Evolutionary conservation across 2,113 vertebrate genomes (phyloP), one percentile per base, ranked within the genome.

Genomic region (Carollia perspicillata): DNA sequence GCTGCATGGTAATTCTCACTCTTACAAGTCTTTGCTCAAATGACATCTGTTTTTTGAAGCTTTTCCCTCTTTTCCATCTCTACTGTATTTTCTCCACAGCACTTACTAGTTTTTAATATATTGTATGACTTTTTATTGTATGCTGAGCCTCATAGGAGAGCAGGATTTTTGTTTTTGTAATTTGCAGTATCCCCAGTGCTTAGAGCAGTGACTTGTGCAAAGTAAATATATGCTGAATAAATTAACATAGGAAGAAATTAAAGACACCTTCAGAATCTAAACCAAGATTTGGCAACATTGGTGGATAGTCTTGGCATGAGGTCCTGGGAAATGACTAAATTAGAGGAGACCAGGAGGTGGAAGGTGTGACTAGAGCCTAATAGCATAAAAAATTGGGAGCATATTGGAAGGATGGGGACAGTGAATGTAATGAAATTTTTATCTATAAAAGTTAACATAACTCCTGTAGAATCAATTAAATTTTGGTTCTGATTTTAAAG

Each of bases 221-320:
- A 66, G 51, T 89, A 89, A 90, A 80, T 71, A 81, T 47, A 58
- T 90, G 49, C 51, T 90, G 49, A 58, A 58, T 81, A 71, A 90
- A 71, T 71, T 81, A 55, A 80, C 37, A 55, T 35, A 83, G 33
- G 40, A 72, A 83, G 51, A 83, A 91, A 72, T 47, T 91, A 83
- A 91, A 91, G 55, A 40, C 30, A 58, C 3, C 12, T 68, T 60
- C 35, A 72, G 58, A 4, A 91, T 53, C 40, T 72, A 83, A 47
- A 60, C 60, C 7, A 35, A n/a, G 40, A 72, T 72, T 44, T 83
- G 78, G 66, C 66, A 83, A 20, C 7, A 30, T 3, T 81, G 51
- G 30, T 83, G 51, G 10, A 16, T 58, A 35, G 37, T 83, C 10
- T 47, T 83, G 65, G 65, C 40, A 72, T 51, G 40, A 91, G 51